phyloP scores from a whole-genome alignment of 2,888 invertebrate species.

The Ischnus inquisitorius region DNA sequence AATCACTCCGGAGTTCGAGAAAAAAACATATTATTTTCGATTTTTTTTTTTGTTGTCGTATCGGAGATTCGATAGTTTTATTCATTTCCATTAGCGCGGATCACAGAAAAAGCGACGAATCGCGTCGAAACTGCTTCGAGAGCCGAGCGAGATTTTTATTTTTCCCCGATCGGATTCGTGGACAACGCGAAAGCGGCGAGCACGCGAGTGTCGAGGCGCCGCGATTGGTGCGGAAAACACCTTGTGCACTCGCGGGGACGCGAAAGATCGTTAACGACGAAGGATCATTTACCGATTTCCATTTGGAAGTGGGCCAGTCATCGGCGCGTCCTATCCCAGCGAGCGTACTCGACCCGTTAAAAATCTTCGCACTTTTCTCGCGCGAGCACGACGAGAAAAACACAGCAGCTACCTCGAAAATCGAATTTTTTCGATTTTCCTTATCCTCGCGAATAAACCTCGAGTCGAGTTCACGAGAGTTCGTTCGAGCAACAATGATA shows the following conservation, averaged over 20 bases:
- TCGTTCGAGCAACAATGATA: constrained; percentile 4
- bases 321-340: constrained; percentile 26
- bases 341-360: background rate
- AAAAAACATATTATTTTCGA: no score
- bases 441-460: background rate
- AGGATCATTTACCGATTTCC: constrained; percentile 57
- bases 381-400: background rate
- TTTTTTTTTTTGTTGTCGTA: no score
- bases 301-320: constrained; percentile 45
- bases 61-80: no score
- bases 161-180: no score
- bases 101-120: no score
- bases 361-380: background rate
- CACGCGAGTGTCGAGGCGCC: no score
- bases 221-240: background rate
- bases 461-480: background rate
- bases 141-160: no score
- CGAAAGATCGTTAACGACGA: constrained; percentile 48
- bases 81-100: no score
- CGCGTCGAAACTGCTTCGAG: no score
- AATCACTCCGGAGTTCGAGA: no score
- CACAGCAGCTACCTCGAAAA: background rate
- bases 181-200: no score
- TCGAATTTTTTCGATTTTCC: constrained; percentile 6
- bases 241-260: background rate